These are phyloP conservation scores for Arnoldichthys spilopterus DNA, from an alignment of 2,797 vertebrate species.

Conservation along the genomic window DNA sequence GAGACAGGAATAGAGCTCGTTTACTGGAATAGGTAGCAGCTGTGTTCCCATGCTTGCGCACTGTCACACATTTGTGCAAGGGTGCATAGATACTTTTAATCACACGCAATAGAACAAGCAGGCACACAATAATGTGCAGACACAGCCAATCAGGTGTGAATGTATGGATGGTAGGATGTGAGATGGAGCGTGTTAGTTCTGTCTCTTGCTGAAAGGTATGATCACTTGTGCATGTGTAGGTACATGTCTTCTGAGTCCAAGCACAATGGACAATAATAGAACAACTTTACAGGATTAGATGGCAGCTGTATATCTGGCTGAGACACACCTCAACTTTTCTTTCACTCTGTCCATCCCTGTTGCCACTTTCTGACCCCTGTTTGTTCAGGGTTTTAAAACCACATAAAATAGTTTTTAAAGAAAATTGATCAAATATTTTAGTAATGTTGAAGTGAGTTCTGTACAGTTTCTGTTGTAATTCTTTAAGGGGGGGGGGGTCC, in stretches of 20 bases:
- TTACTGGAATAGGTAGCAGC: constrained; percentile 41
- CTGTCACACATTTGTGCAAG: neutral
- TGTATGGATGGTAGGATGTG: neutral
- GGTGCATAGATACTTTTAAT: neutral
- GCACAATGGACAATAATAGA: neutral
- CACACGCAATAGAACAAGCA: neutral
- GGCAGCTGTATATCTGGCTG: neutral
- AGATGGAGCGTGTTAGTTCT: no score
- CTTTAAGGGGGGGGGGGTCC: no score
- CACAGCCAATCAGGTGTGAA: neutral
- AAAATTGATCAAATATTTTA: no score
- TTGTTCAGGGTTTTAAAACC: neutral
- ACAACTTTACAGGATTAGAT: neutral
- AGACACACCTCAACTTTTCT: neutral
- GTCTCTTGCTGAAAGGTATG: no score
- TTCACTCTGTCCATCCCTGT: neutral
- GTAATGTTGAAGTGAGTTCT: no score
- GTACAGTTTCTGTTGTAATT: no score
- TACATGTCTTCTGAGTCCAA: no score
- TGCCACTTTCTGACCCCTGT: neutral
- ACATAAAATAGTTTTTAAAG: no score
- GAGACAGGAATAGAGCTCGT: constrained; percentile 26
- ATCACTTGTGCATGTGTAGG: neutral
- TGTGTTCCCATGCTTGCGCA: constrained; percentile 8
- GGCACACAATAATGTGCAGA: neutral